Conservation (phyloP, 2,888 invertebrate genomes). For the Diarsia dahlii region DNA sequence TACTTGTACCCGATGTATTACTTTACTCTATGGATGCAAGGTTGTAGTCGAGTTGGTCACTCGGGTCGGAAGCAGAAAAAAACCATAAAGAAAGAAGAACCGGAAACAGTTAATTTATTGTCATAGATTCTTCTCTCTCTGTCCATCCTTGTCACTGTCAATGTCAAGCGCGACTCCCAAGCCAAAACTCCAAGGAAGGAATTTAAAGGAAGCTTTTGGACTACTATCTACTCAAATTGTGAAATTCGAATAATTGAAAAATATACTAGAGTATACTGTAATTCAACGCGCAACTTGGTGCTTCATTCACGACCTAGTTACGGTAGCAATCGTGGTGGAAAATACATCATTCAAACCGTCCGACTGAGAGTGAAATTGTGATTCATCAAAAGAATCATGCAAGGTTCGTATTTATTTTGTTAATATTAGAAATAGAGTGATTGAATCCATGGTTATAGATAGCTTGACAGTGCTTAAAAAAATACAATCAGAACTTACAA, state of each 20-base stretch:
- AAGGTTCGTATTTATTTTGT: conserved; percentile 34
- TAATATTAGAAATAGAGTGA: not conserved
- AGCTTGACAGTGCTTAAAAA: not conserved
- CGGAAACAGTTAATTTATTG: not conserved
- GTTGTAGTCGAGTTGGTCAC: no score
- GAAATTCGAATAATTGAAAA: not conserved
- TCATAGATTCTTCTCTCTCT: not conserved
- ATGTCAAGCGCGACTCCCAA: not conserved
- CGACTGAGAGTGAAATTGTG: not conserved
- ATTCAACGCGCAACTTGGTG: not conserved
- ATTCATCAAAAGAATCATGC: conserved; percentile 36
- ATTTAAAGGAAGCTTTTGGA: not conserved
- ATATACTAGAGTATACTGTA: not conserved
- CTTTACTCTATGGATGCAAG: no score
- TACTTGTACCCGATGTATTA: no score
- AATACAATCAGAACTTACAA: not conserved
- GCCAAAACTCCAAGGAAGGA: not conserved
- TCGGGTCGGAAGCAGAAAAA: not conserved
- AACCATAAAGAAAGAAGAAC: not conserved
- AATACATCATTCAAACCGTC: not conserved
- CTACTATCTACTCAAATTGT: not conserved
- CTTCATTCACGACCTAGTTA: conserved; percentile 2
- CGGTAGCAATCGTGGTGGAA: not conserved
- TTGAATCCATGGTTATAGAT: not conserved
- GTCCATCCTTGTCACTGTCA: not conserved